These are phyloP conservation scores for Drosophila sp. DNA, from an alignment of 1,140 invertebrate genomes.

Conservation along the genomic window DNA sequence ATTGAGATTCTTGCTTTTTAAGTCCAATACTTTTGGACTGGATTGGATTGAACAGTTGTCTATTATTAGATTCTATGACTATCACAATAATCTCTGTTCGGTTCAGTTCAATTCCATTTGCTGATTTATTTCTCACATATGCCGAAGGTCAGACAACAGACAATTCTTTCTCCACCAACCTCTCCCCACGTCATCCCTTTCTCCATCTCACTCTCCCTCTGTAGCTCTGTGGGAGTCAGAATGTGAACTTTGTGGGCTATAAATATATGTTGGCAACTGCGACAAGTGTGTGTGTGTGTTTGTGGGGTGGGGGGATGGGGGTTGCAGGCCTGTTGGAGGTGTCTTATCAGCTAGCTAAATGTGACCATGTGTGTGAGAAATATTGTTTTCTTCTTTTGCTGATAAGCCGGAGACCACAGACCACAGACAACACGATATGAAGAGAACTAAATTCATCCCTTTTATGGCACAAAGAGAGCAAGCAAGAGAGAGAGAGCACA, in stretches of 20 bases:
- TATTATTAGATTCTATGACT: slow-evolving; percentile 14
- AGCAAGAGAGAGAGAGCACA: not conserved
- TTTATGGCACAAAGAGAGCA: not conserved
- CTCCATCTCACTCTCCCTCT: not conserved
- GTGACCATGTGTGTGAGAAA: slow-evolving; percentile 4
- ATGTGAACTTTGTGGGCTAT: slow-evolving; percentile 22
- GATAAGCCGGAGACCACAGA: slow-evolving; percentile 26
- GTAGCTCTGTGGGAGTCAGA: slow-evolving; percentile 44
- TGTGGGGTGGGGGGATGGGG: not conserved
- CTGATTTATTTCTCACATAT: slow-evolving; percentile 30
- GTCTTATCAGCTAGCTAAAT: slow-evolving; percentile 25
- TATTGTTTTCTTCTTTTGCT: not conserved
- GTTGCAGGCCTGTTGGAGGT: not conserved
- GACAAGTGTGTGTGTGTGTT: not conserved
- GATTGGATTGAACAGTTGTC: not conserved
- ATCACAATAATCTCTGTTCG: not conserved
- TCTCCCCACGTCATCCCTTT: not conserved
- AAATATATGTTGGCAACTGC: slow-evolving; percentile 29
- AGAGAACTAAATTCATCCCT: slow-evolving; percentile 19
- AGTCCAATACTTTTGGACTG: too few species aligned
- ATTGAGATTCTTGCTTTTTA: too few species aligned
- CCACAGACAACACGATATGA: slow-evolving; percentile 41
- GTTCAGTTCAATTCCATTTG: not conserved
- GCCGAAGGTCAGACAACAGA: slow-evolving; percentile 40
- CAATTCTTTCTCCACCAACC: slow-evolving; percentile 4